Conservation (phyloP, 2,797 vertebrate species). For the Luscinia luscinia region DNA sequence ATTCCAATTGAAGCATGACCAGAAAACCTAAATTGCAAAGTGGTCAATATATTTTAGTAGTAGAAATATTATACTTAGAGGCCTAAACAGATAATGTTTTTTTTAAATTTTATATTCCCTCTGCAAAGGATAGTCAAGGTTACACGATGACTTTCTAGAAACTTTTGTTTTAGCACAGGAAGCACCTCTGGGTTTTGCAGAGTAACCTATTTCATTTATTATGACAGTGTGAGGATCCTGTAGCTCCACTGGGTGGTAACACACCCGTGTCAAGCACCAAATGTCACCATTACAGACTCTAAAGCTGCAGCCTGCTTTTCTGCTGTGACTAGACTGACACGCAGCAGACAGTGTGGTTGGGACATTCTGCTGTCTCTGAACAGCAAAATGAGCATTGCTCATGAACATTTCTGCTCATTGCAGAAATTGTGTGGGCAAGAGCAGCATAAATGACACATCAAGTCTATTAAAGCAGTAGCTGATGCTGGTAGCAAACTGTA, state of each 20-base stretch:
- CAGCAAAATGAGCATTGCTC: neutral
- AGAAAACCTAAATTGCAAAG: neutral
- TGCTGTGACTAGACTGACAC: neutral
- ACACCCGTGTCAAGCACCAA: neutral
- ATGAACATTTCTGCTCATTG: neutral
- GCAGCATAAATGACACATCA: neutral
- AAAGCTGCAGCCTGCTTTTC: neutral
- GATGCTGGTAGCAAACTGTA: fast-evolving
- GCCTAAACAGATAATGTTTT: neutral
- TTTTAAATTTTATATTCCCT: neutral
- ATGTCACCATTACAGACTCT: neutral
- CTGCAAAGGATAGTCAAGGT: neutral
- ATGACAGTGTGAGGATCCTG: fast-evolving
- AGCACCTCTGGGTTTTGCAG: fast-evolving
- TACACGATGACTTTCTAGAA: neutral
- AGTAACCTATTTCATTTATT: neutral
- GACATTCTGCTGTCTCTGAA: neutral
- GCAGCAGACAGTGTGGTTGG: neutral
- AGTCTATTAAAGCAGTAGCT: neutral
- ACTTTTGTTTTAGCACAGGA: neutral
- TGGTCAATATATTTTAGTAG: neutral
- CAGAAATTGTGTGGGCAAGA: neutral
- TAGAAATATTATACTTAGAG: neutral
- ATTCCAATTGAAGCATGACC: neutral
- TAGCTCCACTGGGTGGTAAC: fast-evolving